Base-by-base conservation (phyloP, 1,140 invertebrate species). In the Drosophila kepulauana region DNA sequence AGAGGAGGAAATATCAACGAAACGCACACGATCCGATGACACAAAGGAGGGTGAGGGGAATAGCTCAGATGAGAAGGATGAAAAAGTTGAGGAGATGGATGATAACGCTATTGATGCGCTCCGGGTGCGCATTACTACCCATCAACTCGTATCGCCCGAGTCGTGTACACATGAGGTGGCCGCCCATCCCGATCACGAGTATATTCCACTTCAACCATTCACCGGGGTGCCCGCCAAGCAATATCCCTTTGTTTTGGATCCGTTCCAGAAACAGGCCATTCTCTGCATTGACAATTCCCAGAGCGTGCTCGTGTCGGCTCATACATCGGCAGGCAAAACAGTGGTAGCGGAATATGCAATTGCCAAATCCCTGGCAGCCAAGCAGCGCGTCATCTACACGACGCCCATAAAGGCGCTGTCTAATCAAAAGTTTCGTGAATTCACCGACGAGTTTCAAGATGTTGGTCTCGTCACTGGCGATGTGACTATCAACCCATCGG, bases 311-410 rank as follows among this genome's bases (percentile, higher is more conserved):
- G 99, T 99, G 0, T 99, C 99, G 0, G 99, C 99, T 30, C 99
- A 99, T 93, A 99, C 99, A 4, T 99, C 99, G n/a, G 99, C 99
- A 70, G 99, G 99, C 52, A 99, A 99, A 95, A 99, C 99, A 56
- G 99, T 99, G 16, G 98, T 99, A 41, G 99, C 98, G 35, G 98
- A 99, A 97, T 99, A 95, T 95, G 97, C 96, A 63, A 88, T 78
- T 73, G 92, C 91, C 30, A 92, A 91, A 52, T 96, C 95, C 1
- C 88, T 97, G 33, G 92, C 93, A 15, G 94, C 95, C 77, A 96
- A 96, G 79, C 97, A 97, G 91, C 93, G 99, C 87, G 99, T 99
- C 0, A 99, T 99, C 84, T 99, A 99, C 91, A 99, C 99, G 15
- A 99, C 99, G 46, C 99, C 99, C 2, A 99, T 99, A 67, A 99